These are phyloP conservation scores for Prionailurus bengalensis DNA, from an alignment of 2,113 vertebrate species.

Conservation along the genomic window DNA sequence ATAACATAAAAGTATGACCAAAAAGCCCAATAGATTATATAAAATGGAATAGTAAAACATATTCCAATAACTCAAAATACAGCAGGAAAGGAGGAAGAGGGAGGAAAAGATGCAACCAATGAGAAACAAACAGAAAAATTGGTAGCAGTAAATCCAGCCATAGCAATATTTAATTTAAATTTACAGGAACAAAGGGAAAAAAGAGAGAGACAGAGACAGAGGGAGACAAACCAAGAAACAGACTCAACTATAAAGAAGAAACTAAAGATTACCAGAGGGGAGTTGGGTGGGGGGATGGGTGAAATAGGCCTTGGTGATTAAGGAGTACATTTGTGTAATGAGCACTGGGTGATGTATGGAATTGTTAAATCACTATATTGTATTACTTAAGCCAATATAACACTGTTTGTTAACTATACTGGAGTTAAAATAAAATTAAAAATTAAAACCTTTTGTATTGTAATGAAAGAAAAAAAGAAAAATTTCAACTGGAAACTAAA, in stretches of 20 bases:
- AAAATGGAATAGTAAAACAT: background rate
- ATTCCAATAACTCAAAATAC: background rate
- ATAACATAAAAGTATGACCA: background rate
- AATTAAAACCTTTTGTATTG: background rate
- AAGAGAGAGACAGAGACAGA: background rate
- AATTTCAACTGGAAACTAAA: background rate
- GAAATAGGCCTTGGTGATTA: background rate
- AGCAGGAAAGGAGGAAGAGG: background rate
- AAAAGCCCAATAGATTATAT: background rate
- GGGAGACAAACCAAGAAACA: background rate
- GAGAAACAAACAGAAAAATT: background rate
- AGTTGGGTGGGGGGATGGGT: background rate
- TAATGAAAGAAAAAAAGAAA: background rate
- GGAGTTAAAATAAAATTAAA: background rate
- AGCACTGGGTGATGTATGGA: background rate
- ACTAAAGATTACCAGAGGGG: background rate
- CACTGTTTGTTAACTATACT: background rate
- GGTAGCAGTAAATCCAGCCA: background rate
- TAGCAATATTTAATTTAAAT: constrained; percentile 22
- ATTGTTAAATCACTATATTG: background rate
- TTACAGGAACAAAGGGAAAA: background rate
- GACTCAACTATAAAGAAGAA: background rate
- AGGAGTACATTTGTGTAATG: background rate
- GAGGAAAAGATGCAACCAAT: background rate
- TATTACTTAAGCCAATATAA: background rate